These are phyloP conservation scores for Crotalus viridis DNA, from an alignment of 2,113 vertebrate species.

Conservation along the genomic window DNA sequence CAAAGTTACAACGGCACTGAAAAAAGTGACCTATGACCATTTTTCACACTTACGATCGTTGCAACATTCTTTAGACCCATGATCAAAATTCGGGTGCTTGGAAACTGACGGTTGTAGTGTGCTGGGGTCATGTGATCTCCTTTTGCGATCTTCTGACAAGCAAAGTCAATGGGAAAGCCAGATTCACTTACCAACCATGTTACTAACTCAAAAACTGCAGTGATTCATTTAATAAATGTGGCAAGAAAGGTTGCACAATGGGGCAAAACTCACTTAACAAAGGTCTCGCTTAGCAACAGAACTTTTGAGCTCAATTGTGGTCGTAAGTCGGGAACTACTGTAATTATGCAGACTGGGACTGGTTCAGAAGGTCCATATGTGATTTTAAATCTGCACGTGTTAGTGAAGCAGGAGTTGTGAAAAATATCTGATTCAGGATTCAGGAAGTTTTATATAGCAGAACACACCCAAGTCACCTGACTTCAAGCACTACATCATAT, in stretches of 20 bases:
- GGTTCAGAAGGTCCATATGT: neutral
- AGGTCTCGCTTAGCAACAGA: neutral
- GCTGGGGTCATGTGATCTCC: too few relatives aligned
- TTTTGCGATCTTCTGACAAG: too few relatives aligned
- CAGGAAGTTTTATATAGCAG: conserved; percentile 14
- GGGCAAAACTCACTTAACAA: neutral
- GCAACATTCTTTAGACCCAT: too few relatives aligned
- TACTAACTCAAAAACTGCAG: neutral
- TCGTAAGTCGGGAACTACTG: neutral
- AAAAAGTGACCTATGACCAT: too few relatives aligned
- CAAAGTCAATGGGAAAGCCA: neutral
- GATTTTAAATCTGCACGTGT: neutral
- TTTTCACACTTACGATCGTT: too few relatives aligned
- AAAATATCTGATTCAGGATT: conserved; percentile 35
- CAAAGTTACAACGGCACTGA: too few relatives aligned
- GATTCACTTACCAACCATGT: neutral
- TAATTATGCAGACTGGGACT: neutral
- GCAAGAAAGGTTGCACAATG: neutral
- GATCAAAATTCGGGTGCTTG: too few relatives aligned
- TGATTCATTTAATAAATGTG: neutral
- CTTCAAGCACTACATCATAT: neutral
- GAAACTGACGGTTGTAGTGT: too few relatives aligned
- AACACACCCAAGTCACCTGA: conserved; percentile 16
- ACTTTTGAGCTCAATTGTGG: neutral
- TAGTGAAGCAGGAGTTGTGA: neutral